Conservation (phyloP, 2,888 invertebrate genomes). For the Macrosoma leucophasiata region DNA sequence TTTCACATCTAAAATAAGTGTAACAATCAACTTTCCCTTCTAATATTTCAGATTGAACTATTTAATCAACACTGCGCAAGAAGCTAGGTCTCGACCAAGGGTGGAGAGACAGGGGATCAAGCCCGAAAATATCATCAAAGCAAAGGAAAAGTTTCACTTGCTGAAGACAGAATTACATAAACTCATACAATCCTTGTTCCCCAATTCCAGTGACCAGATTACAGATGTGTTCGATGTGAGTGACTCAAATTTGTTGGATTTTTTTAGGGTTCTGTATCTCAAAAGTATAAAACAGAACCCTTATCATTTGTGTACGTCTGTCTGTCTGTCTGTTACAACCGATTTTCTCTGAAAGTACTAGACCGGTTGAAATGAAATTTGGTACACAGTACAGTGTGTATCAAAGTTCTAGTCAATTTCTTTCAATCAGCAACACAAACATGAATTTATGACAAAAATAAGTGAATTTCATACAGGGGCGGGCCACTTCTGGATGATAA, state of each 20-base stretch:
- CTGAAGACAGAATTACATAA: conserved; percentile 50
- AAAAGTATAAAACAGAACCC: too few relatives aligned
- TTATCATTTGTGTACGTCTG: neutral
- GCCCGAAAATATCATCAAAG: conserved; percentile 43
- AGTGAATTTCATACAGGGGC: too few relatives aligned
- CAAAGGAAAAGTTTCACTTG: conserved; percentile 44
- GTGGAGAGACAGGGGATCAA: conserved; percentile 32
- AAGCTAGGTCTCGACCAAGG: conserved; percentile 41
- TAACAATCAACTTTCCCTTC: neutral
- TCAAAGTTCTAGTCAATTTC: too few relatives aligned
- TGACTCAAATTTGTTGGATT: conserved; percentile 10
- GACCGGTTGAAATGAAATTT: too few relatives aligned
- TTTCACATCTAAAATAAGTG: too few relatives aligned
- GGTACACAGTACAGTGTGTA: too few relatives aligned
- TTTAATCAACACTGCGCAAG: conserved; percentile 40
- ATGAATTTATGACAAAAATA: too few relatives aligned
- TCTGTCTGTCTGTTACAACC: neutral
- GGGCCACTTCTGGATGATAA: too few relatives aligned
- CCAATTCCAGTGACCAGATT: conserved; percentile 36
- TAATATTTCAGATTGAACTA: conserved; percentile 40
- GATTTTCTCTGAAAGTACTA: too few relatives aligned
- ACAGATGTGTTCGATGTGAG: conserved; percentile 50
- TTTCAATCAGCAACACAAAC: too few relatives aligned
- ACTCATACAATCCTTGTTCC: conserved; percentile 49
- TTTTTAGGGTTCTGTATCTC: too few relatives aligned